Conservation (phyloP, 2,797 vertebrate genomes). For the Pseudochirops cupreus region DNA sequence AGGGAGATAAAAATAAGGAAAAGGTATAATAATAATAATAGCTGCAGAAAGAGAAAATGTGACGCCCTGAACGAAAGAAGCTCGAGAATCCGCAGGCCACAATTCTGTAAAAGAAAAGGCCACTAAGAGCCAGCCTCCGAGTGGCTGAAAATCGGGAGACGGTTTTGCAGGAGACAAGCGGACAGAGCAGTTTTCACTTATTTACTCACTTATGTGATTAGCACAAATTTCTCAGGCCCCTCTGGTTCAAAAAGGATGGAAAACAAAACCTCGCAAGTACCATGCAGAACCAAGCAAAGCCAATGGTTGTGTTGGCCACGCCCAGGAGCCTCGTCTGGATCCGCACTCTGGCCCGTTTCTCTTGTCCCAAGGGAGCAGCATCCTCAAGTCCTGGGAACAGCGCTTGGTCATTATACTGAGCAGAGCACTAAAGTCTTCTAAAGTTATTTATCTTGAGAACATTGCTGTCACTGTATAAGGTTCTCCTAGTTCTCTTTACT, state of each 20-base stretch:
- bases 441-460: accelerated
- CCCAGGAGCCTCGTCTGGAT: too few relatives aligned
- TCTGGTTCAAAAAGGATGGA: neutral
- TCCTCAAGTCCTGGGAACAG: neutral
- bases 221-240: neutral
- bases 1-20: neutral
- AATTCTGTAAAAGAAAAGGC: neutral
- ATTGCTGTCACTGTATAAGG: neutral
- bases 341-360: too few relatives aligned
- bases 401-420: neutral
- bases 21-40: neutral
- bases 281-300: neutral
- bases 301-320: neutral
- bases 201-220: neutral
- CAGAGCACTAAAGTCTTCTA: neutral
- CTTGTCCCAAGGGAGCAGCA: too few relatives aligned
- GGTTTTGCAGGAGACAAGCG: neutral
- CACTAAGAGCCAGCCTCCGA: neutral
- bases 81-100: neutral
- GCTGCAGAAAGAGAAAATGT: neutral
- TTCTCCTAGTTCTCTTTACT: neutral
- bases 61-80: neutral
- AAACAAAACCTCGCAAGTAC: neutral
- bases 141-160: neutral
- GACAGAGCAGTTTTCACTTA: neutral